Conservation (phyloP, 2,797 vertebrate species). For the Enteromius radiatus region DNA sequence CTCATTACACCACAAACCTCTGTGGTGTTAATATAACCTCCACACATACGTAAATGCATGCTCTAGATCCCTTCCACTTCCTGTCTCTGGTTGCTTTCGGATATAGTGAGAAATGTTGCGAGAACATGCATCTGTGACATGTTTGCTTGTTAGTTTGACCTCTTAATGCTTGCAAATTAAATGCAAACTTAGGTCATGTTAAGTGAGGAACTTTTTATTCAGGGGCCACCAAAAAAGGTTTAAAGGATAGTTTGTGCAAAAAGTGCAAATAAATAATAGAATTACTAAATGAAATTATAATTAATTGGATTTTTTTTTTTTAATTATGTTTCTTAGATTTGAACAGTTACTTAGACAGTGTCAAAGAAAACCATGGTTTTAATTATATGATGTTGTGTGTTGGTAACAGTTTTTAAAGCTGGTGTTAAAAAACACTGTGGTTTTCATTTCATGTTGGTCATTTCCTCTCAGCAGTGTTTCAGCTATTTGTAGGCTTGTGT, state of each 20-base stretch:
- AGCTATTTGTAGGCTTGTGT: not conserved
- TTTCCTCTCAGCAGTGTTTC: not conserved
- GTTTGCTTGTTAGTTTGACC: conserved; percentile 2
- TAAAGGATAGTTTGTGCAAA: not conserved
- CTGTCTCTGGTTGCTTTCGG: not conserved
- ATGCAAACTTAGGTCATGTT: not conserved
- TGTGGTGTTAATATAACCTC: not conserved
- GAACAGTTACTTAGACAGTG: not conserved
- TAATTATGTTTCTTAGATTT: not conserved
- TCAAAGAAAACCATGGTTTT: not conserved
- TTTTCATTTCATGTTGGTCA: not conserved
- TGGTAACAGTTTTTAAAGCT: no score
- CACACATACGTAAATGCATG: not conserved
- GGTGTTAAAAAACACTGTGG: not conserved
- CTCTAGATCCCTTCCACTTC: conserved; percentile 15
- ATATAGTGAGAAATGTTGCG: not conserved
- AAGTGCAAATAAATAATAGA: not conserved
- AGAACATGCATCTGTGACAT: not conserved
- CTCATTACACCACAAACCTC: not conserved
- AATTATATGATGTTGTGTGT: not conserved
- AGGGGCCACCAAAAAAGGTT: not conserved
- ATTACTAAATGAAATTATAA: not conserved
- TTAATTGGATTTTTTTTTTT: not conserved
- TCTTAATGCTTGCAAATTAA: not conserved
- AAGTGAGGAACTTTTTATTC: not conserved